Evolutionary conservation across 2,888 invertebrate genomes (phyloP).

Genomic region (Pachydiplax longipennis): DNA sequence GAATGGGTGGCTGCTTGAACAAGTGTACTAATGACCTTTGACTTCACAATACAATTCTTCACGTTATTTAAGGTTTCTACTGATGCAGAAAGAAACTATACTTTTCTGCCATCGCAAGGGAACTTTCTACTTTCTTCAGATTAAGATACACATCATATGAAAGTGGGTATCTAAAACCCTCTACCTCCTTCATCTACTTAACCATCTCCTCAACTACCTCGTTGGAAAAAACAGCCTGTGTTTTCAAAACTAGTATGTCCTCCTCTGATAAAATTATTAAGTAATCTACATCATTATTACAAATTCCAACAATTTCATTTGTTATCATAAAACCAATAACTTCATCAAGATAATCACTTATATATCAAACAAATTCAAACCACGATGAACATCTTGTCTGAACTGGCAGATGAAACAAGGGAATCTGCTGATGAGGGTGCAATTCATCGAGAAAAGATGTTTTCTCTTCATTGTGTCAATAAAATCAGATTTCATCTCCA

Average conservation of each 20-base stretch:
- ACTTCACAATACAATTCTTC: background rate
- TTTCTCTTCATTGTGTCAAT: constrained; percentile 45
- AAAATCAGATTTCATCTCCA: constrained; percentile 46
- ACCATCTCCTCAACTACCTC: too few relatives aligned
- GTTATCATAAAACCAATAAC: too few relatives aligned
- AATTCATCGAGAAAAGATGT: background rate
- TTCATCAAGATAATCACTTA: too few relatives aligned
- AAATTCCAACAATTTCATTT: too few relatives aligned
- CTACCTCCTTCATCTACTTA: too few relatives aligned
- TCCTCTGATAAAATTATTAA: too few relatives aligned
- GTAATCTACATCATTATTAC: too few relatives aligned
- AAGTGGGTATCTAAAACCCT: too few relatives aligned
- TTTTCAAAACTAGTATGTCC: too few relatives aligned
- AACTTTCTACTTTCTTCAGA: background rate
- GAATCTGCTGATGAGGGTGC: background rate
- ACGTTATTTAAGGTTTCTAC: background rate
- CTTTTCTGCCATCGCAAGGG: background rate
- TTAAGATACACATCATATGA: too few relatives aligned
- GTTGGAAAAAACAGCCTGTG: too few relatives aligned
- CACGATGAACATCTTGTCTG: constrained; percentile 47
- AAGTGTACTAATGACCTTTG: background rate
- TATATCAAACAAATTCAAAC: constrained; percentile 31
- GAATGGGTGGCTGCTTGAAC: too few relatives aligned
- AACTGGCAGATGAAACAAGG: constrained; percentile 47
- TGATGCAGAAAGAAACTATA: background rate